Evolutionary conservation across 2,888 invertebrate genomes (phyloP), one percentile per base, ranked within the genome.

Genomic region (Troilus luridus): DNA sequence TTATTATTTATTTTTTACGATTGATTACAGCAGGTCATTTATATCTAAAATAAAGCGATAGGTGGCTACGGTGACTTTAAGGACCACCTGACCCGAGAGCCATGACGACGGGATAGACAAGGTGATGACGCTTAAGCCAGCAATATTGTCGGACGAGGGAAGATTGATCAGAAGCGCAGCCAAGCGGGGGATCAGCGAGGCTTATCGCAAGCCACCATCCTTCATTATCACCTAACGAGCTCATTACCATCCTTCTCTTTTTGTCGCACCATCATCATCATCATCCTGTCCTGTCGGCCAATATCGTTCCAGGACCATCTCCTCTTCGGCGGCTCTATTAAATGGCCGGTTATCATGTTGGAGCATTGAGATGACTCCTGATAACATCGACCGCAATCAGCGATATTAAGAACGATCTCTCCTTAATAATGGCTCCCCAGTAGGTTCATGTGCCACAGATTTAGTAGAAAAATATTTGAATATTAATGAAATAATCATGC

Each of bases 151-250:
- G 17, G 19, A 19, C 19, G 17, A 41, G 72, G 72, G 17, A 77
- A 77, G 72, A 77, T 77, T 77, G 72, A 77, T 77, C 72, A 77
- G 27, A 17, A 67, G 64, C n/a, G 64, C 1, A 9, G 10, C 64
- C 12, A 19, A 21, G 62, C 21, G 5, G 21, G 19, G 64, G 64
- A 64, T 64, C 27, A 14, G 24, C 0, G 7, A 8, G 72, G 72
- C 27, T 77, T 77, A 77, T 77, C 72, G 72, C 14, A 5, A 2
- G 1, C 27, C 72, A 5, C 67, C 67, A 41, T 77, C 27, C 27
- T 77, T 77, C 72, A 77, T 77, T 77, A 77, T 77, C 72, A 19
- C 9, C 72, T 77, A 77, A 77, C 41, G 72, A 77, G 72, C 72
- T 77, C 72, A 77, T 77, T 77, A 77, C 17, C 72, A 41, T 41